These are phyloP conservation scores for Oncorhynchus gorbuscha DNA, from an alignment of 2,113 vertebrate genomes.

Conservation along the genomic window DNA sequence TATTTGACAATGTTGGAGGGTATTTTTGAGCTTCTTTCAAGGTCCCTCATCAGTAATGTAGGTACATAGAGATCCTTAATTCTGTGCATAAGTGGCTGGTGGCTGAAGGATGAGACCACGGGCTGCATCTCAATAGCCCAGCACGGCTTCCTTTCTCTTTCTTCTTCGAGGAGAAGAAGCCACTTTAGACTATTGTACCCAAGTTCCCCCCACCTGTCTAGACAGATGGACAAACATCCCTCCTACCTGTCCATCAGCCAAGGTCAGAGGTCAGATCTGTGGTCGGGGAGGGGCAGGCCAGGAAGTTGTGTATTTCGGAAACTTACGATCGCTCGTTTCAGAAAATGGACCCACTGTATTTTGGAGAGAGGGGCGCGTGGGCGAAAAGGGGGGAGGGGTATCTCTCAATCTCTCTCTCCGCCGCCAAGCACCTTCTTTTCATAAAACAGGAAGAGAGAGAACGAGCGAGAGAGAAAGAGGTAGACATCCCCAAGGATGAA, in stretches of 20 bases:
- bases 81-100: neutral
- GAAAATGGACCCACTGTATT: slow-evolving; percentile 63
- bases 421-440: slow-evolving; percentile 54
- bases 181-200: neutral
- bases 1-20: slow-evolving; percentile 16
- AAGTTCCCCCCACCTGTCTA: neutral
- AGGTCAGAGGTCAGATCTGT: neutral
- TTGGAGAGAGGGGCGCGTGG: slow-evolving; percentile 68
- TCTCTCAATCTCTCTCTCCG: slow-evolving; percentile 29
- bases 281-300: slow-evolving; percentile 5
- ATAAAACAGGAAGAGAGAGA: slow-evolving; percentile 62
- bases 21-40: slow-evolving; percentile 30
- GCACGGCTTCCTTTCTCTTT: neutral
- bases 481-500: slow-evolving; percentile 66
- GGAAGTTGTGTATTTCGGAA: slow-evolving; percentile 68
- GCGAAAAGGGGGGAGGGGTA: slow-evolving; percentile 66
- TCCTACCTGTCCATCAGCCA: neutral
- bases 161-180: neutral
- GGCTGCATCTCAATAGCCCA: neutral
- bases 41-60: neutral
- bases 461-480: slow-evolving; percentile 39
- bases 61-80: neutral
- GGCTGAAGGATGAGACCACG: neutral
- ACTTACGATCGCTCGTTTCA: slow-evolving; percentile 49
- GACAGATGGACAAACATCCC: too few relatives aligned